Evolutionary conservation across 2,888 invertebrate genomes (phyloP).

Genomic region (Sarcophaga caerulescens): DNA sequence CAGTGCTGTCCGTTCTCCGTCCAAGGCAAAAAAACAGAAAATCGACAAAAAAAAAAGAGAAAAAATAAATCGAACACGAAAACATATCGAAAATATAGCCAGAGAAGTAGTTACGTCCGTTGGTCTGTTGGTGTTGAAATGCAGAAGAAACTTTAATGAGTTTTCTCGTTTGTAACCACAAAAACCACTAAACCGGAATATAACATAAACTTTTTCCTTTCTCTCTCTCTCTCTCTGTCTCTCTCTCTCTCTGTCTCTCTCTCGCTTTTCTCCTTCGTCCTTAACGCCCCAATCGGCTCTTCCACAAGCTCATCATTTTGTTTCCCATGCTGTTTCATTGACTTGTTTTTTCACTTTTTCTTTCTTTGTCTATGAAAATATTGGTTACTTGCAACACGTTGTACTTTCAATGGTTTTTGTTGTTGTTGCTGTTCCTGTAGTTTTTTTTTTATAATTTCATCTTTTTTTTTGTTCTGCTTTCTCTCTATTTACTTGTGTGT

Average conservation of each 20-base stretch:
- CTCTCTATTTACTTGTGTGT: slow-evolving; percentile 15
- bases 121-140: slow-evolving; percentile 52
- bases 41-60: no score
- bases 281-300: no score
- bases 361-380: slow-evolving; percentile 59
- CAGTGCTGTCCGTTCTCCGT: slow-evolving; percentile 7
- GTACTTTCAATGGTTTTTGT: slow-evolving; percentile 22
- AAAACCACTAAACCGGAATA: slow-evolving; percentile 77
- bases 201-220: slow-evolving; percentile 68
- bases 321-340: not conserved
- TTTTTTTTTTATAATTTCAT: slow-evolving; percentile 32
- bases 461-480: not conserved
- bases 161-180: slow-evolving; percentile 77
- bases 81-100: slow-evolving; percentile 45
- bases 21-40: slow-evolving; percentile 1
- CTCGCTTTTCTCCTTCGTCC: not conserved
- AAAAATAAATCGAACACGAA: slow-evolving; percentile 1
- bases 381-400: slow-evolving; percentile 64
- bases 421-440: not conserved
- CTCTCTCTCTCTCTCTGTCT: not conserved
- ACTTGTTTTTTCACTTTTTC: slow-evolving; percentile 21
- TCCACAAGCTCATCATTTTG: not conserved
- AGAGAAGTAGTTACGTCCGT: no score
- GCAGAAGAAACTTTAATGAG: slow-evolving; percentile 78
- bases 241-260: no score